Base-by-base conservation (phyloP, 2,888 invertebrate genomes). In the Ferrisia virgata region DNA sequence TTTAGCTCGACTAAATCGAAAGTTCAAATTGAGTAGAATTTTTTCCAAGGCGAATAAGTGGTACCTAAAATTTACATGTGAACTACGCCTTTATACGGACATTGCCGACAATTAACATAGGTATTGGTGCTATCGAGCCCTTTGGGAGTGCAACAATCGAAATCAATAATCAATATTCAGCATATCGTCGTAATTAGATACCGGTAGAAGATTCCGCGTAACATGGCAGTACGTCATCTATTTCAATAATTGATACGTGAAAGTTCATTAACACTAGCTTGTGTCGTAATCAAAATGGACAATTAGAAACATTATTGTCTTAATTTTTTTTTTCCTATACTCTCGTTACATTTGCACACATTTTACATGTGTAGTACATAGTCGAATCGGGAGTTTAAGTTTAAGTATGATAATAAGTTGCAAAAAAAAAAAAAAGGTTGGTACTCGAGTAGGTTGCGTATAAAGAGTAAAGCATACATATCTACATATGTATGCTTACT, bases 181-280 rank as follows among this genome's bases (percentile, higher is more conserved):
- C 58, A 64, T 64, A 64, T 25, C 58, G 58, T n/a, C 28, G n/a
- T 64, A 64, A 64, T 64, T 64, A 64, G 58, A 64, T 64, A 64
- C 58, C 58, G 58, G 58, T 28, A 64, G 58, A 64, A 28, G 58
- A 64, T 64, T 64, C 58, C 58, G 58, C 58, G 28, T 64, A 64
- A 64, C 58, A 47, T 47, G 47, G 58, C 58, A 28, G 25, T 22
- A 64, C 58, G 58, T 64, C 28, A 64, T 64, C 58, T 64, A 64
- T 64, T 64, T 64, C 58, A 64, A 64, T 64, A 72, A 72, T 33
- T 33, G 72, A 72, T 25, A 72, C 33, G 72, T 33, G 72, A 72
- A 72, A 72, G 72, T 72, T 72, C 72, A 72, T 72, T 72, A 72
- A 72, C 72, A 72, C 72, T 72, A 33, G 9, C 72, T 25, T 72